Evolutionary conservation across 2,888 invertebrate species (phyloP).

Genomic region (Mycalesis mineus): DNA sequence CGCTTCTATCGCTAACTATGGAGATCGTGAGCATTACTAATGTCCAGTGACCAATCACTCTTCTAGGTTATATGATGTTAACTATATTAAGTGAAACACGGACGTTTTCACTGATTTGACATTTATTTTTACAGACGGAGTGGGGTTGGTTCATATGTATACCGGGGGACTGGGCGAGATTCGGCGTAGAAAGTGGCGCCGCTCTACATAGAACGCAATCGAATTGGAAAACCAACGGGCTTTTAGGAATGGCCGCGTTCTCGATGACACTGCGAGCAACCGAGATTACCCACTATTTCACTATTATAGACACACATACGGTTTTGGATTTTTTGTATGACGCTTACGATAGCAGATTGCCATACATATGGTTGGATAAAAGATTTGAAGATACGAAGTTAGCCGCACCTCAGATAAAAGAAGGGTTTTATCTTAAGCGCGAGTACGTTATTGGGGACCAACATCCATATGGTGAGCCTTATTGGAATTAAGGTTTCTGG

Average conservation of each 20-base stretch:
- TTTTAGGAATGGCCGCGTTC: slow-evolving; percentile 37
- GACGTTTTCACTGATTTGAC: no score
- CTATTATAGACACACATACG: slow-evolving; percentile 34
- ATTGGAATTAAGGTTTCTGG: no score
- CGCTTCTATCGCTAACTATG: no score
- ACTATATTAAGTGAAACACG: no score
- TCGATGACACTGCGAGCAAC: slow-evolving; percentile 37
- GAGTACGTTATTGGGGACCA: background rate
- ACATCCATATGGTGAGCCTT: background rate
- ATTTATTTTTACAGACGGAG: slow-evolving; percentile 36
- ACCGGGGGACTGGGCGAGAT: slow-evolving; percentile 30
- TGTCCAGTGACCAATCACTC: no score
- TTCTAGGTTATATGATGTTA: no score
- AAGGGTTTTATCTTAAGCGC: background rate
- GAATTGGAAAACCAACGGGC: slow-evolving; percentile 35
- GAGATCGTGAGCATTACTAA: no score
- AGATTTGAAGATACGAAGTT: slow-evolving; percentile 24
- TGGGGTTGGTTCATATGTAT: slow-evolving; percentile 47
- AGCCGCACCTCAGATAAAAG: slow-evolving; percentile 12
- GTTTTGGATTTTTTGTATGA: slow-evolving; percentile 40
- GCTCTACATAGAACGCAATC: slow-evolving; percentile 32
- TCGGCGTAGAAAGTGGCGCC: slow-evolving; percentile 41
- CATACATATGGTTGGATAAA: slow-evolving; percentile 22
- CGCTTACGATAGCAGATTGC: slow-evolving; percentile 32
- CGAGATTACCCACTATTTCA: slow-evolving; percentile 38